Evolutionary conservation across 2,888 invertebrate genomes (phyloP).

Genomic region (Xestobium rufovillosum): DNA sequence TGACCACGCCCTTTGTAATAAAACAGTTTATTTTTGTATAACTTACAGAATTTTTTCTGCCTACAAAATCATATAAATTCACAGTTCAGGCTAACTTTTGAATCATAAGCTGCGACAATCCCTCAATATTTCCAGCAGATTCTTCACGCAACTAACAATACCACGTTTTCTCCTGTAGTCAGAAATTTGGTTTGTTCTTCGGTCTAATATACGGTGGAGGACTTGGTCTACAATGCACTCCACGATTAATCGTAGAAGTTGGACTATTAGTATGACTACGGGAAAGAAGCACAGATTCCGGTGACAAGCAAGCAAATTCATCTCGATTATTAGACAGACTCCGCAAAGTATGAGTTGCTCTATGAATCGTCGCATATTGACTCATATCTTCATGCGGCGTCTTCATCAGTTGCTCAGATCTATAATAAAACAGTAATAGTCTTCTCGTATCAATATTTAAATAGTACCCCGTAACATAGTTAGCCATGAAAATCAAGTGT

Average conservation of each 20-base stretch:
- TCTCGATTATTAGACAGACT: constrained; percentile 46
- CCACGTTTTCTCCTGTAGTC: constrained; percentile 49
- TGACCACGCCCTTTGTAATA: too few relatives aligned
- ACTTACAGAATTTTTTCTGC: too few relatives aligned
- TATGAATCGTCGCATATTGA: constrained; percentile 52
- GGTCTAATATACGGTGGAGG: constrained; percentile 53
- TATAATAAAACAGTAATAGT: constrained; percentile 18
- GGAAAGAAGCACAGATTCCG: constrained; percentile 32
- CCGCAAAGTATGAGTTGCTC: constrained; percentile 52
- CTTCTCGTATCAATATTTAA: background rate
- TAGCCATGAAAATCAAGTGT: too few relatives aligned
- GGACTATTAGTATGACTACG: constrained; percentile 38
- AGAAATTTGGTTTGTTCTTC: constrained; percentile 48
- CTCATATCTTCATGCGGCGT: constrained; percentile 54
- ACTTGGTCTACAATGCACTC: constrained; percentile 47
- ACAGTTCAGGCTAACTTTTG: too few relatives aligned
- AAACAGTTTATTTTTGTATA: too few relatives aligned
- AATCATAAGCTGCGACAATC: too few relatives aligned
- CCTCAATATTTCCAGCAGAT: too few relatives aligned
- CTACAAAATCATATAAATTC: too few relatives aligned
- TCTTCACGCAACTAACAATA: too few relatives aligned
- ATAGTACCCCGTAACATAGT: constrained; percentile 1
- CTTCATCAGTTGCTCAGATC: constrained; percentile 40
- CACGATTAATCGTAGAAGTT: constrained; percentile 36
- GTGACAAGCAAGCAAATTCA: constrained; percentile 34